Percentiles rank a stretch among this genome's conserved stretches.
phyloP scores from a whole-genome alignment of 1,140 invertebrate genomes.

The Lutraria rhynchaena region DNA sequence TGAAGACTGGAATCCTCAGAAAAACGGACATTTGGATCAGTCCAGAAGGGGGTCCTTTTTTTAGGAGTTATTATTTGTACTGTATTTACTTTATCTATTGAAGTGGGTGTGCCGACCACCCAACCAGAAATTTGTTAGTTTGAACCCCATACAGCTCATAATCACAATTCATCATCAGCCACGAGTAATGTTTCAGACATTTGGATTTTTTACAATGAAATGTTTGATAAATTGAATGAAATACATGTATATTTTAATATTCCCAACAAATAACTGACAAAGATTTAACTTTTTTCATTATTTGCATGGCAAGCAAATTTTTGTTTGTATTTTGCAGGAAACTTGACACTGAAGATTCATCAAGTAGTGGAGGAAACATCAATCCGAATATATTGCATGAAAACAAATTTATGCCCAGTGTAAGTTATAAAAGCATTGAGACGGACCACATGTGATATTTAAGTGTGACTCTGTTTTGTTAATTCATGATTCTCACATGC shows the following conservation, averaged over 20 bases:
- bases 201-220: too few species aligned
- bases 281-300: too few species aligned
- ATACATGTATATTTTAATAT: too few species aligned
- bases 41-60: background rate
- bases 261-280: too few species aligned
- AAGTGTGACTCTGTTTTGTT: too few species aligned
- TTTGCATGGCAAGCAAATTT: background rate
- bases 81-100: background rate
- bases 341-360: background rate
- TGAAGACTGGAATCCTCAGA: too few species aligned
- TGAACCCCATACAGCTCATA: background rate
- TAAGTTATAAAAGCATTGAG: constrained; percentile 48
- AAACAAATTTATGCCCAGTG: background rate
- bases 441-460: background rate
- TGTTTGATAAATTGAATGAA: too few species aligned
- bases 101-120: background rate
- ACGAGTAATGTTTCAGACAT: background rate
- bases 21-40: too few species aligned
- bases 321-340: too few species aligned
- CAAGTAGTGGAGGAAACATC: background rate
- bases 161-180: background rate
- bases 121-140: background rate
- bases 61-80: background rate
- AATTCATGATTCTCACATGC: too few species aligned
- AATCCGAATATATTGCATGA: background rate